phyloP scores from a whole-genome alignment of 2,888 invertebrate genomes.

The Caenorhabditis doughertyi region DNA sequence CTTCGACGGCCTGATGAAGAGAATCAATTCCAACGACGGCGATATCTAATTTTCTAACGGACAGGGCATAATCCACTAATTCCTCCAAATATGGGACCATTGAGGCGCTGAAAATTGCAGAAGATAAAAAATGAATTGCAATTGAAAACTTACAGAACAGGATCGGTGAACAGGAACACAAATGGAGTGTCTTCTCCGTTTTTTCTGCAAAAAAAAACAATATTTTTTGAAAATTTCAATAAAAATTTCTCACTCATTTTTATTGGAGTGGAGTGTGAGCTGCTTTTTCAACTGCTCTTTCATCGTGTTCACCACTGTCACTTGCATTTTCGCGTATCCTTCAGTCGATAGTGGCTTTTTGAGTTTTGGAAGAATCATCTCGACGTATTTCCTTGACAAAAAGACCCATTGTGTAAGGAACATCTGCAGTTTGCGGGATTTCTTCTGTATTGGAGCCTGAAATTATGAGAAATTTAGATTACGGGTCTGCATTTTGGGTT shows the following conservation, averaged over 20 bases:
- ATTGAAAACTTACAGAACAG: slow-evolving; percentile 28
- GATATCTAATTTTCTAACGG: not conserved
- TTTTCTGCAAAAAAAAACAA: not conserved
- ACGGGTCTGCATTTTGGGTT: too few species aligned
- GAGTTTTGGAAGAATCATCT: slow-evolving; percentile 10
- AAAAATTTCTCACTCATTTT: slow-evolving; percentile 43
- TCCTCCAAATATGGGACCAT: slow-evolving; percentile 39
- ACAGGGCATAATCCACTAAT: slow-evolving; percentile 22
- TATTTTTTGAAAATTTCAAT: too few species aligned
- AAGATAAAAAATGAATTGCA: not conserved
- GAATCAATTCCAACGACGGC: slow-evolving; percentile 24
- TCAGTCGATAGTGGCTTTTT: slow-evolving; percentile 4
- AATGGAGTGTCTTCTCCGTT: not conserved
- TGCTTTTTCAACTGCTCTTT: slow-evolving; percentile 39
- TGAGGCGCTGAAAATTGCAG: slow-evolving; percentile 23
- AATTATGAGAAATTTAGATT: not conserved
- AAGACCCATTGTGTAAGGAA: slow-evolving; percentile 47
- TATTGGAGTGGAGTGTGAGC: not conserved
- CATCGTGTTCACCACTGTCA: slow-evolving; percentile 14
- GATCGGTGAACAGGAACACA: slow-evolving; percentile 42
- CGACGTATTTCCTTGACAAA: slow-evolving; percentile 24
- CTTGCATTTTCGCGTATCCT: slow-evolving; percentile 24
- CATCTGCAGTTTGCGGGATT: slow-evolving; percentile 39
- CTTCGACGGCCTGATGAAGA: slow-evolving; percentile 21
- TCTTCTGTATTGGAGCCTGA: slow-evolving; percentile 42